These are phyloP conservation scores for Excalfactoria chinensis DNA, from an alignment of 2,113 vertebrate species.

Conservation along the genomic window DNA sequence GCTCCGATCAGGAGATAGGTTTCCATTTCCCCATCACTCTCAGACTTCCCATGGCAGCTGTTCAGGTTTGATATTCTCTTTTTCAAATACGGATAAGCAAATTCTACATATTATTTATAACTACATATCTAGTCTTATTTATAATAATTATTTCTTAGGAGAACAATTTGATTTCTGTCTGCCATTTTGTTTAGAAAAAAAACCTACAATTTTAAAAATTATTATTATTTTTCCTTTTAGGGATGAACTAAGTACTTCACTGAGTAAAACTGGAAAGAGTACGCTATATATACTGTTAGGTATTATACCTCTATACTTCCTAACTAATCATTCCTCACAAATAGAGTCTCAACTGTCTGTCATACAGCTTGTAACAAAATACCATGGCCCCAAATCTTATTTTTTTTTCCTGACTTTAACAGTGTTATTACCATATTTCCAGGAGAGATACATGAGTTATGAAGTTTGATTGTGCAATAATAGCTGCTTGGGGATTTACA, in stretches of 20 bases:
- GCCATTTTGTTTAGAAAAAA: neutral
- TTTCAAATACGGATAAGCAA: neutral
- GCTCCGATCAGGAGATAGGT: neutral
- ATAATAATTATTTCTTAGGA: neutral
- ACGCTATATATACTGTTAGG: neutral
- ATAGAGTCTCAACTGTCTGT: neutral
- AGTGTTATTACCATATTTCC: neutral
- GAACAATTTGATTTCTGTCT: neutral
- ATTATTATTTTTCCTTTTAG: neutral
- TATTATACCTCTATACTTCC: neutral
- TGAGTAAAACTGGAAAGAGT: neutral
- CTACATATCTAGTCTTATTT: neutral
- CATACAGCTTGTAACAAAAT: neutral
- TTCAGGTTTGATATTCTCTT: neutral
- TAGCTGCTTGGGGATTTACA: slow-evolving; percentile 21
- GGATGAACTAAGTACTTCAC: neutral
- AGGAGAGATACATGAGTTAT: neutral
- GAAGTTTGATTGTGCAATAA: neutral
- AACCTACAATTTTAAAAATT: neutral
- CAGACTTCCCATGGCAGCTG: neutral
- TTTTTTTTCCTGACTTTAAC: neutral
- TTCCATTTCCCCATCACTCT: neutral
- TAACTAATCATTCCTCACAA: neutral
- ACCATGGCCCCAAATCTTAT: neutral
- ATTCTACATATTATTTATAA: neutral